phyloP scores from a whole-genome alignment of 2,113 vertebrate species.

The Procavia capensis region DNA sequence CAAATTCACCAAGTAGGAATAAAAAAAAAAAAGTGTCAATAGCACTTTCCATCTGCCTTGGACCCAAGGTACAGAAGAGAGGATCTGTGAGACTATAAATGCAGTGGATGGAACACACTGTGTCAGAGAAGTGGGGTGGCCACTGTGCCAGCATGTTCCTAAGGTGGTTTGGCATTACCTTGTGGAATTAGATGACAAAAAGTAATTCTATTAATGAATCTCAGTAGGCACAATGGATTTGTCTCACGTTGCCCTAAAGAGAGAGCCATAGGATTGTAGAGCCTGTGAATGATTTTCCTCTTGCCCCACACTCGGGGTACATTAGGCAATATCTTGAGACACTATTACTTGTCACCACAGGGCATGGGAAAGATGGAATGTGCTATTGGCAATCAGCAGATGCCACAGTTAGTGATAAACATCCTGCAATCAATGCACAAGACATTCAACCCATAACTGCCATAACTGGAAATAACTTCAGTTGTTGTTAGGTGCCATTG shows the following conservation, averaged over 20 bases:
- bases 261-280: not conserved
- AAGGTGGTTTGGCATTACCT: not conserved
- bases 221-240: not conserved
- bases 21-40: not conserved
- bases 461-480: no score
- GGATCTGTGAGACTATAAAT: not conserved
- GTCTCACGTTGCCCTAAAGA: not conserved
- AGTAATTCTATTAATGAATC: not conserved
- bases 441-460: not conserved
- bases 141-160: not conserved
- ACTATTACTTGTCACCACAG: not conserved
- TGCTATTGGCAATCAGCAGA: not conserved
- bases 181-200: not conserved
- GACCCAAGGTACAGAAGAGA: not conserved
- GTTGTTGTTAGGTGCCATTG: no score
- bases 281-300: not conserved
- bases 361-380: accelerated
- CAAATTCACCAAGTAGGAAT: not conserved
- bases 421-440: not conserved
- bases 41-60: not conserved
- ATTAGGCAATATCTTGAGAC: not conserved
- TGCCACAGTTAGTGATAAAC: not conserved
- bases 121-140: not conserved
- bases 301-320: not conserved
- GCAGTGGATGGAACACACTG: not conserved